phyloP scores from a whole-genome alignment of 1,140 invertebrate genomes.

The Xylocopa sonorina region DNA sequence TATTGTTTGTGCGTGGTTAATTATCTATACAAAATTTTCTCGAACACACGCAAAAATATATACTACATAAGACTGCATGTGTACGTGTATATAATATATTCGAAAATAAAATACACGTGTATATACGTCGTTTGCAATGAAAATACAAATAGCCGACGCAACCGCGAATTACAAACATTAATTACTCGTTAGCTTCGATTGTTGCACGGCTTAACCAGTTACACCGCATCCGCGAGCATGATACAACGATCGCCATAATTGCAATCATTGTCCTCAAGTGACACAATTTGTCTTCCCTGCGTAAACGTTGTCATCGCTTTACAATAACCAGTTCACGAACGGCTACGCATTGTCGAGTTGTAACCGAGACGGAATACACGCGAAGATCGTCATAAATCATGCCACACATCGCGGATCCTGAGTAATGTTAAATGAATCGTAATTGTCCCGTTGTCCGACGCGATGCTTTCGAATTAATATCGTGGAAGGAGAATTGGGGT shows the following conservation, averaged over 20 bases:
- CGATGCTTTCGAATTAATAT: conserved; percentile 5
- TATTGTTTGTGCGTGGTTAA: no score
- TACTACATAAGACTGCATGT: no score
- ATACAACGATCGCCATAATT: conserved; percentile 54
- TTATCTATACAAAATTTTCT: no score
- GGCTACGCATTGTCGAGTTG: conserved; percentile 22
- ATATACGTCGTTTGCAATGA: no score
- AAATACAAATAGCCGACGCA: no score
- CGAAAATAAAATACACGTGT: no score
- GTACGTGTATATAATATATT: no score
- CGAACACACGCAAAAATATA: no score
- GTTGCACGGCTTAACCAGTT: conserved; percentile 29
- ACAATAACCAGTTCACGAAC: conserved; percentile 47
- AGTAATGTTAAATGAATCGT: conserved; percentile 38
- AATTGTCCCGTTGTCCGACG: conserved; percentile 10
- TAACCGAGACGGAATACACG: conserved; percentile 12
- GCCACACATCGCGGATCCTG: background rate
- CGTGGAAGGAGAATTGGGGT: background rate
- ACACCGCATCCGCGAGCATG: conserved; percentile 16
- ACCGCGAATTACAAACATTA: background rate
- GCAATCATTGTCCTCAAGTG: conserved; percentile 59
- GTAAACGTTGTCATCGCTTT: conserved; percentile 42
- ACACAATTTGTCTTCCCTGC: conserved; percentile 59
- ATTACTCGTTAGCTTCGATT: conserved; percentile 19
- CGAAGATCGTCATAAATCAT: conserved; percentile 43